A percentile compares a stretch with the other conserved stretches of the same genome.
phyloP scores from a whole-genome alignment of 2,888 invertebrate species.

The Epiblema foenella region DNA sequence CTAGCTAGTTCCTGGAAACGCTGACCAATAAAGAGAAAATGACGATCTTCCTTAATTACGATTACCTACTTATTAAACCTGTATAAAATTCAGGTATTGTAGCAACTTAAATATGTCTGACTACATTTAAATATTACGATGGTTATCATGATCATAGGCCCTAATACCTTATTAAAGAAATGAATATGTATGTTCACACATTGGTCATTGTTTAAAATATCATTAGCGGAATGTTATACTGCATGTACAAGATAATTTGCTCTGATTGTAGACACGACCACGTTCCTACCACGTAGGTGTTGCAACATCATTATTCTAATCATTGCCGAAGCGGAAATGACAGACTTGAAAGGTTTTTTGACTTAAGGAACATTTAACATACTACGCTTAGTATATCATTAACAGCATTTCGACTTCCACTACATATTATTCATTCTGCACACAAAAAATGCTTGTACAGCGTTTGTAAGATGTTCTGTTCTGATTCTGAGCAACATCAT shows the following conservation, averaged over 20 bases:
- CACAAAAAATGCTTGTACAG: neutral
- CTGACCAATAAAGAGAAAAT: no score
- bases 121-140: neutral
- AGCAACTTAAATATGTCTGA: neutral
- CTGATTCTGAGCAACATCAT: neutral
- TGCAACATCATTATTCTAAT: conserved; percentile 34
- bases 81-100: no score
- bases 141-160: neutral
- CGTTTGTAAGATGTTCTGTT: neutral
- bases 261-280: neutral
- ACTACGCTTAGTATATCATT: conserved; percentile 3
- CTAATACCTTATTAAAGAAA: neutral
- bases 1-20: no score
- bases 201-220: neutral
- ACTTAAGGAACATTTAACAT: conserved; percentile 1
- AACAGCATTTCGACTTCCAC: conserved; percentile 2
- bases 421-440: conserved; percentile 17
- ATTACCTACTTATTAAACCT: no score
- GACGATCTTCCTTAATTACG: no score
- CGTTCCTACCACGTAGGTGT: conserved; percentile 14
- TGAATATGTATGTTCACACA: neutral
- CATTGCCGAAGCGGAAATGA: conserved; percentile 28
- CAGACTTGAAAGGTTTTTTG: conserved; percentile 20
- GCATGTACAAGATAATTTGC: neutral
- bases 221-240: conserved; percentile 5